Evolutionary conservation across 2,888 invertebrate genomes (phyloP), one percentile per base, ranked within the genome.

Genomic region (Brachypalpus laphriformis): DNA sequence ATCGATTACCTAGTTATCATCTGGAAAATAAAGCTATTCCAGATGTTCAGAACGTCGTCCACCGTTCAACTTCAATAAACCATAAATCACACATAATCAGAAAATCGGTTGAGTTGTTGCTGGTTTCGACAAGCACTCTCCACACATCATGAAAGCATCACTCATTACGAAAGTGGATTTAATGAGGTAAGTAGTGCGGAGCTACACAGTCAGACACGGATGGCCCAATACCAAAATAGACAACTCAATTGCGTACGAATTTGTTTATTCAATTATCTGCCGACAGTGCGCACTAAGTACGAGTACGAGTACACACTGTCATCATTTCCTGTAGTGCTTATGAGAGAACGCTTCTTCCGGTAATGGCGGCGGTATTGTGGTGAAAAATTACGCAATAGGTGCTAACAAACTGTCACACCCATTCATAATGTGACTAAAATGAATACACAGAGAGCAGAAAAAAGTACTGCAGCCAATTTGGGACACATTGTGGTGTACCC

Each of bases 291-390:
- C 11, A 56, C 11, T 40, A 6, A 16, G 18, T 16, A 40, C 18
- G 7, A 14, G 42, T 34, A 14, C 20, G 18, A 14, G 18, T 16
- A 3, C 63, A 9, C 25, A 76, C 49, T 76, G 40, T 68, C 59
- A 68, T 51, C 68, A 28, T 76, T 68, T 76, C 76, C 76, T 68
- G 76, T 76, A n/a, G 47, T 34, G 34, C 34, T 34, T 40, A 1
- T 45, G 68, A 51, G 59, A 68, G 68, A 63, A 68, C n/a, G 49
- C 7, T 68, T 57, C 59, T 51, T 76, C 76, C 66, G 76, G 59
- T 59, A 45, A 42, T 68, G 59, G 66, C 34, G 22, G 66, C 57
- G 57, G 66, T 34, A 59, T 65, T 68, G 66, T 37, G 57, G 25
- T 51, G 25, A 40, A 18, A 34, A 56, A 68, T 59, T 68, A 68